Percentiles rank a stretch among this genome's conserved stretches.
Evolutionary conservation across 2,888 invertebrate genomes (phyloP).

Genomic region (Tetheella fluctuosa): DNA sequence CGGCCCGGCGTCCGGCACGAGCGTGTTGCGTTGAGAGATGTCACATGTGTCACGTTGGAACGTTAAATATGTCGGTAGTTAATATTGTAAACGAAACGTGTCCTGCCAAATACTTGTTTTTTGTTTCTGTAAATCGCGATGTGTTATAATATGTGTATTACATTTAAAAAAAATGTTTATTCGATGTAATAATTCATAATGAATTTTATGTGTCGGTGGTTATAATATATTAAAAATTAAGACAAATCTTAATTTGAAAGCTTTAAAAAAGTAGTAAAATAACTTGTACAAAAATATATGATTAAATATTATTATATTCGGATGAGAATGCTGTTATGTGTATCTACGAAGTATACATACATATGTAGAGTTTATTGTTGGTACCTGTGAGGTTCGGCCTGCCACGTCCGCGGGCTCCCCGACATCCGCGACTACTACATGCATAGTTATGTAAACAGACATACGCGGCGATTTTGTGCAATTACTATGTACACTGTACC

Average conservation of each 20-base stretch:
- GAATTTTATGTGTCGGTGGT: conserved; percentile 54
- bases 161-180: conserved; percentile 42
- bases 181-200: conserved; percentile 53
- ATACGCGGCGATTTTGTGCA: neutral
- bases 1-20: conserved; percentile 3
- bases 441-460: conserved; percentile 1
- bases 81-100: conserved; percentile 45
- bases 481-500: neutral
- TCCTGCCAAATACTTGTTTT: conserved; percentile 55
- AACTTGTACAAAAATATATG: conserved; percentile 63
- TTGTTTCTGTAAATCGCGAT: conserved; percentile 38
- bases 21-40: conserved; percentile 15
- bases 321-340: conserved; percentile 47
- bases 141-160: conserved; percentile 54
- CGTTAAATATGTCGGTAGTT: conserved; percentile 24
- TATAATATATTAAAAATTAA: conserved; percentile 53
- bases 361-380: conserved; percentile 9
- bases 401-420: neutral
- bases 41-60: conserved; percentile 10
- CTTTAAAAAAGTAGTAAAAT: conserved; percentile 73
- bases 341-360: conserved; percentile 29
- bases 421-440: too few relatives aligned
- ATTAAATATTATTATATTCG: conserved; percentile 11
- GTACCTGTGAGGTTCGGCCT: neutral
- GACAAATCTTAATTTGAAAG: conserved; percentile 77